Conservation (phyloP, 2,113 vertebrate species). For the Thunnus maccoyii region DNA sequence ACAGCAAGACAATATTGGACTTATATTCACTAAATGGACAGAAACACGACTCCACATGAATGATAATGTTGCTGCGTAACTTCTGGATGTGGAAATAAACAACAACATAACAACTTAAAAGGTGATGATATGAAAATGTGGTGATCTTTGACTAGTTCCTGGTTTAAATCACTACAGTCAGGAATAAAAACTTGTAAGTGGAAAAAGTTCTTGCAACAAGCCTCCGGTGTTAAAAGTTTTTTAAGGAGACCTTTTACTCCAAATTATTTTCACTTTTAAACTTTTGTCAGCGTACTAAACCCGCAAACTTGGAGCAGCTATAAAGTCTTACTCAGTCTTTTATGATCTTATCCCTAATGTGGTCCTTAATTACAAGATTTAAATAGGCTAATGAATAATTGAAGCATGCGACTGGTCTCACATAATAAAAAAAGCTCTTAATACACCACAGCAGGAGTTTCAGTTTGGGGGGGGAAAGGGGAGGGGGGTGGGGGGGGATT, state of each 20-base stretch:
- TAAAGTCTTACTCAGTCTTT: conserved; percentile 3
- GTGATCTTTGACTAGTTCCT: too few species aligned
- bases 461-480: too few species aligned
- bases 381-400: conserved; percentile 42
- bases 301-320: background rate
- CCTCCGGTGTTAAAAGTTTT: background rate
- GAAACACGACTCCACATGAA: too few species aligned
- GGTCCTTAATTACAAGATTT: conserved; percentile 30
- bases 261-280: background rate
- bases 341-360: conserved; percentile 21
- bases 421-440: conserved; percentile 25
- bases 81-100: too few species aligned
- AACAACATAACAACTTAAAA: too few species aligned
- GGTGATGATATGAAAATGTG: too few species aligned
- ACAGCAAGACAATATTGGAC: too few species aligned
- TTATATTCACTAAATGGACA: too few species aligned
- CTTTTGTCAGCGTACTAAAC: background rate
- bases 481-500: background rate
- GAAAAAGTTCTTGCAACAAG: background rate
- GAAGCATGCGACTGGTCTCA: background rate
- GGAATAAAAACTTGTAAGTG: background rate
- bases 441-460: background rate
- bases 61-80: too few species aligned
- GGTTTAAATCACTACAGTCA: background rate
- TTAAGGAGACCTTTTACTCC: background rate